Evolutionary conservation across 1,140 invertebrate genomes (phyloP), one percentile per base, ranked within the genome.

Genomic region (Drosophila guanche): DNA sequence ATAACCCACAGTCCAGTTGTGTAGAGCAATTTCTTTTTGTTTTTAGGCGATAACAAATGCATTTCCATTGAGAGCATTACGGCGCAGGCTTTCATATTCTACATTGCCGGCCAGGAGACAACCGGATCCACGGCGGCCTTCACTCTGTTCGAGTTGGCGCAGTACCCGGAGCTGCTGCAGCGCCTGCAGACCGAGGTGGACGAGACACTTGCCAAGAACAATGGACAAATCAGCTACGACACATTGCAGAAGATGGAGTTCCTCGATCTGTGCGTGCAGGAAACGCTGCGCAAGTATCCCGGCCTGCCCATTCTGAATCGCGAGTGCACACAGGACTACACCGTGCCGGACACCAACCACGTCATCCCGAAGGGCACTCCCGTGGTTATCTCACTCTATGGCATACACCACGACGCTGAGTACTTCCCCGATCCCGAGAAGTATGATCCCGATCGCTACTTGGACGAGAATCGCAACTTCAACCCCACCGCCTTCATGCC

Each of bases 41-140:
- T 29, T 41, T 12, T 12, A 88, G 80, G 85, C 10, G 67, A 76
- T n/a, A 33, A 70, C 0, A 78, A 85, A 29, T 47, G 69, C 4
- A 57, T 93, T 56, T 92, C 92, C 0, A 54, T 93, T 57, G 92
- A 93, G 58, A 70, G 92, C 33, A 91, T 93, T 20, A 92, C 94
- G 0, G 94, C 94, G 0, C 94, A 95, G 89, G 92, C 92, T 1
- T 93, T 95, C 40, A 92, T 95, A 4, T 95, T 95, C 72, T 94
- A 95, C 71, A 74, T 95, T 10, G 95, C 95, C 40, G 95, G 95
- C n/a, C 95, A 94, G 81, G 95, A 96, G 72, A 95, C 95, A 0
- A 95, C 95, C 0, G 93, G 94, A 2, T 93, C 93, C 2, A 92
- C 94, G 0, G 92, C 95, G 2, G 92, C 93, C 23, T 94, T 94